Evolutionary conservation across 2,888 invertebrate species (phyloP), one percentile per base, ranked within the genome.

Genomic region (Drosophila robusta): DNA sequence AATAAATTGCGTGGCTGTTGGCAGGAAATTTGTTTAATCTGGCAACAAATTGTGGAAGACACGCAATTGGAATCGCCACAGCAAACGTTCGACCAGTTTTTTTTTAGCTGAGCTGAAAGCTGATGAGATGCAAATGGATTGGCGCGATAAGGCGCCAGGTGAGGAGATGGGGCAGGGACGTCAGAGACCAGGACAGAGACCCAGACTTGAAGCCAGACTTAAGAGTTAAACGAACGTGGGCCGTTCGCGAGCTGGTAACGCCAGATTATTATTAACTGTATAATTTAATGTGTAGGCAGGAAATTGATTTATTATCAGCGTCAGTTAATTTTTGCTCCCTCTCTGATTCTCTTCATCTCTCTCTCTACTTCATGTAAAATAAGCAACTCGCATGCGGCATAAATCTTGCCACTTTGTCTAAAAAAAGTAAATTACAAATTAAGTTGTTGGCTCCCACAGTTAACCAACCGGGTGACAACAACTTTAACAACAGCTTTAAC

Each of bases 101-200:
- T 9, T 34, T 42, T 49, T 60, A 66, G 86, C 70, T 68, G 65
- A 79, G 75, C 76, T 70, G 63, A 76, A 65, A 71, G 80, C 79
- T 89, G 84, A 84, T 84, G 84, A 89, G 84, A 84, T 84, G 89
- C 89, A 84, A 89, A 84, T 84, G 89, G 89, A 89, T 89, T 86
- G 79, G 64, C 29, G 63, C 73, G 87, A 88, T 83, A 83, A 89
- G 62, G 60, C 54, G 67, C 70, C 79, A 74, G 65, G 68, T 65
- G 61, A 70, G 54, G 70, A 41, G 56, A 32, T 18, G 42, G 39
- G 60, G 61, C 41, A 42, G 51, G 44, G 41, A 51, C 34, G 34
- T 12, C 57, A 42, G 36, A 42, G 41, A 41, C n/a, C 29, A 36
- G 39, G 26, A 34, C 41, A 44, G 34, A 36, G 46, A 52, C n/a